These are phyloP conservation scores for Aphis gossypii DNA, from an alignment of 1,140 invertebrate genomes.

Conservation along the genomic window DNA sequence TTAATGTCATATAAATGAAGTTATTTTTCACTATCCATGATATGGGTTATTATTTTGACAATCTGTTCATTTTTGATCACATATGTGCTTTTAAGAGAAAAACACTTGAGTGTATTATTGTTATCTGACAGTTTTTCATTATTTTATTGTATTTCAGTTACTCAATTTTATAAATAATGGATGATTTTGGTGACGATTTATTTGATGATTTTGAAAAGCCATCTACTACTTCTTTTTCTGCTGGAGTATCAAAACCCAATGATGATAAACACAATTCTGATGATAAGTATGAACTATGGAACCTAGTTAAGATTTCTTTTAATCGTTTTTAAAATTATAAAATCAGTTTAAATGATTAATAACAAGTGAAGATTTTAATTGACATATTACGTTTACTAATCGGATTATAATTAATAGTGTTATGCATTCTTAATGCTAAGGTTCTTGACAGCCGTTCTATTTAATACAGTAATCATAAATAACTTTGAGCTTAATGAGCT, in stretches of 20 bases:
- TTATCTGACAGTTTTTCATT: not conserved
- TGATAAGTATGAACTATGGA: not conserved
- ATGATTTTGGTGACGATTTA: conserved; percentile 47
- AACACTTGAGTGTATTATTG: not conserved
- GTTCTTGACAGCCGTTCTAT: no score
- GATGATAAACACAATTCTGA: not conserved
- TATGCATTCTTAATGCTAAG: no score
- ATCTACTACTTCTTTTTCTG: not conserved
- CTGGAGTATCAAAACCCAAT: not conserved
- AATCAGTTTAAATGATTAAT: not conserved
- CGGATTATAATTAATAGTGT: no score
- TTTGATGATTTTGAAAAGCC: conserved; percentile 55
- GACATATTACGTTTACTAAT: not conserved
- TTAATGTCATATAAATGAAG: not conserved
- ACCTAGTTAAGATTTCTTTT: not conserved
- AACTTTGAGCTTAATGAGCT: no score
- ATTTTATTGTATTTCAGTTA: not conserved
- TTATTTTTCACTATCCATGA: not conserved
- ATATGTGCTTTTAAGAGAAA: not conserved
- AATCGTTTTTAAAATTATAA: not conserved
- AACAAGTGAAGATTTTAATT: not conserved
- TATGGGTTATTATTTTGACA: not conserved
- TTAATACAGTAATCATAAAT: no score
- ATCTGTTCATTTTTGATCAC: not conserved
- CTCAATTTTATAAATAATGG: conserved; percentile 23